A percentile compares a stretch with the other conserved stretches of the same genome.
These are phyloP conservation scores for Eulemur albifrons DNA, from an alignment of 2,797 vertebrate species.

Conservation along the genomic window DNA sequence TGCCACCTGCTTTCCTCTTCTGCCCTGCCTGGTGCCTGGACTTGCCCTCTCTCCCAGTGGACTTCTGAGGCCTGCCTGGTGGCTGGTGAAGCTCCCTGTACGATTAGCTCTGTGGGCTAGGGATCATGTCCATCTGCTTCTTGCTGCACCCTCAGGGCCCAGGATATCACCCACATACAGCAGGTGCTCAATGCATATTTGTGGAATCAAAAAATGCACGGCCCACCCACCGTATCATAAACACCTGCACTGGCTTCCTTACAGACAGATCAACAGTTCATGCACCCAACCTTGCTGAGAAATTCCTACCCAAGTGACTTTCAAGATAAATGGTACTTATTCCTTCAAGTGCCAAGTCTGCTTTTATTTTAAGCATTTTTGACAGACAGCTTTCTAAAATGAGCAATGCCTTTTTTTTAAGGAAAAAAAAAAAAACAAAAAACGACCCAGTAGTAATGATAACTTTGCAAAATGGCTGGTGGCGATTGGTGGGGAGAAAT, in stretches of 20 bases:
- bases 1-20: neutral
- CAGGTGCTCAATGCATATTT: neutral
- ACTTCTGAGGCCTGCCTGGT: neutral
- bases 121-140: rapidly evolving
- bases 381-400: constrained; percentile 71
- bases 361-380: constrained; percentile 54
- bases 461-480: neutral
- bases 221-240: too few species aligned
- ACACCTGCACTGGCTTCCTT: neutral
- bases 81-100: neutral
- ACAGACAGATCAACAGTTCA: neutral
- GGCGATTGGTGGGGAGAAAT: neutral
- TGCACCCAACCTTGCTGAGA: neutral
- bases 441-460: neutral
- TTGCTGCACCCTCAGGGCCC: neutral
- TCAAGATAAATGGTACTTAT: neutral
- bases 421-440: neutral
- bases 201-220: neutral
- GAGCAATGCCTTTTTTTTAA: neutral
- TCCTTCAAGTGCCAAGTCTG: constrained; percentile 3
- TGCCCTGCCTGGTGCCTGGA: neutral
- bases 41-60: neutral
- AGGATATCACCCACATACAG: neutral
- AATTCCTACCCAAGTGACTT: constrained; percentile 36
- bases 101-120: neutral